Percentiles rank a stretch among this genome's conserved stretches.
phyloP scores from a whole-genome alignment of 2,888 invertebrate species.

The Therioaphis trifolii region DNA sequence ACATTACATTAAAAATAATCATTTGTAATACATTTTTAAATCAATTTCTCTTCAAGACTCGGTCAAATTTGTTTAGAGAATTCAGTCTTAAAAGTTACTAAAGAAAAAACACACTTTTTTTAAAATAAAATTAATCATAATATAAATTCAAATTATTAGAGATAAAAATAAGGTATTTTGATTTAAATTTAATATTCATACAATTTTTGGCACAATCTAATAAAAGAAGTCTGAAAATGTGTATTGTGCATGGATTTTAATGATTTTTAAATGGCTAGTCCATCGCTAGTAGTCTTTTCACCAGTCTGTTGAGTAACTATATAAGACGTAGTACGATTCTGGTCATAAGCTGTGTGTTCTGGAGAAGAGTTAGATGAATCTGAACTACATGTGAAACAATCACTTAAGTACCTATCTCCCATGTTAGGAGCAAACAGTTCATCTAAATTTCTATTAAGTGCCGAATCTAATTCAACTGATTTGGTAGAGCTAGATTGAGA shows the following conservation, averaged over 20 bases:
- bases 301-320: constrained; percentile 45
- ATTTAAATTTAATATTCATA: constrained; percentile 45
- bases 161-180: constrained; percentile 48
- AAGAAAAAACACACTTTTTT: constrained; percentile 47
- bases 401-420: constrained; percentile 8
- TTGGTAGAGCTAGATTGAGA: constrained; percentile 46
- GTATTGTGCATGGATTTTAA: constrained; percentile 32
- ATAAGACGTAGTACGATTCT: constrained; percentile 30
- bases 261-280: constrained; percentile 25
- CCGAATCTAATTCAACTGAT: constrained; percentile 44
- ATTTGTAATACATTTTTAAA: constrained; percentile 29
- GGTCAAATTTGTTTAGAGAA: constrained; percentile 42
- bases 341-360: constrained; percentile 50
- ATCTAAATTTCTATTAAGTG: constrained; percentile 31
- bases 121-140: constrained; percentile 44
- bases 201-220: constrained; percentile 57
- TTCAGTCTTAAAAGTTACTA: constrained; percentile 61
- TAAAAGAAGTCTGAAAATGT: constrained; percentile 9
- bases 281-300: constrained; percentile 15
- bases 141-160: constrained; percentile 42
- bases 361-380: constrained; percentile 57
- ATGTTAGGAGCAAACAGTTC: constrained; percentile 21
- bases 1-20: constrained; percentile 23
- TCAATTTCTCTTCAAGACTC: constrained; percentile 40
- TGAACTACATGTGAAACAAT: constrained; percentile 53